A percentile compares a stretch with the other conserved stretches of the same genome.
Evolutionary conservation across 2,113 vertebrate genomes (phyloP).

Genomic region (Anseranas semipalmata): DNA sequence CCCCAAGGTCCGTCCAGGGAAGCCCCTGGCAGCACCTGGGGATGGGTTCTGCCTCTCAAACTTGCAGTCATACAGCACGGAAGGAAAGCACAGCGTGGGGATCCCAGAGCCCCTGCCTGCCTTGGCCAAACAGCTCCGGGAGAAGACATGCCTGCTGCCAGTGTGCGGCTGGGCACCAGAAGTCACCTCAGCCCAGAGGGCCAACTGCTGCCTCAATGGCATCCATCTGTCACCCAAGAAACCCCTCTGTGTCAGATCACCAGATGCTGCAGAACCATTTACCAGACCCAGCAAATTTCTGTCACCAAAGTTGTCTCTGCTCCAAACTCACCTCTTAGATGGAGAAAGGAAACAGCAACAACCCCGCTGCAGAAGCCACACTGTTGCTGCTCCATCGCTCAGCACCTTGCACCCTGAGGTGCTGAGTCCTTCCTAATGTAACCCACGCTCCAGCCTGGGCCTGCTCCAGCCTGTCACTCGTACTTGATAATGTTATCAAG

Average conservation of each 20-base stretch:
- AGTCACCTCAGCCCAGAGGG: not conserved
- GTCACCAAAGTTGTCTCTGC: not conserved
- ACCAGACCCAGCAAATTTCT: too few relatives aligned
- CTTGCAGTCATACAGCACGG: too few relatives aligned
- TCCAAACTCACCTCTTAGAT: not conserved
- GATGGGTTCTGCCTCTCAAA: too few relatives aligned
- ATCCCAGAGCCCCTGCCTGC: fast-evolving
- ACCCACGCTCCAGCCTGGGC: fast-evolving
- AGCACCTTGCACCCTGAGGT: fast-evolving
- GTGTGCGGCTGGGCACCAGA: fast-evolving
- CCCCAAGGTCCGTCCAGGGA: not conserved
- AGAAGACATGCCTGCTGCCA: fast-evolving
- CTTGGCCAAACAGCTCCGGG: not conserved
- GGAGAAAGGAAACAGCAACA: not conserved
- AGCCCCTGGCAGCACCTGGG: too few relatives aligned
- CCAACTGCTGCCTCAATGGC: not conserved
- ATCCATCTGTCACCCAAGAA: not conserved
- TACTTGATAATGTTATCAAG: not conserved
- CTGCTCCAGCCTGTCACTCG: fast-evolving
- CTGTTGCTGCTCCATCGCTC: not conserved
- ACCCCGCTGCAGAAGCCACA: fast-evolving
- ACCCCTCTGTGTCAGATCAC: too few relatives aligned
- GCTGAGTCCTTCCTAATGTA: not conserved
- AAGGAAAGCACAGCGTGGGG: fast-evolving
- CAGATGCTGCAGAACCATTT: not conserved